These are phyloP conservation scores for Octodonta nipae DNA, from an alignment of 2,888 invertebrate genomes.

Conservation along the genomic window DNA sequence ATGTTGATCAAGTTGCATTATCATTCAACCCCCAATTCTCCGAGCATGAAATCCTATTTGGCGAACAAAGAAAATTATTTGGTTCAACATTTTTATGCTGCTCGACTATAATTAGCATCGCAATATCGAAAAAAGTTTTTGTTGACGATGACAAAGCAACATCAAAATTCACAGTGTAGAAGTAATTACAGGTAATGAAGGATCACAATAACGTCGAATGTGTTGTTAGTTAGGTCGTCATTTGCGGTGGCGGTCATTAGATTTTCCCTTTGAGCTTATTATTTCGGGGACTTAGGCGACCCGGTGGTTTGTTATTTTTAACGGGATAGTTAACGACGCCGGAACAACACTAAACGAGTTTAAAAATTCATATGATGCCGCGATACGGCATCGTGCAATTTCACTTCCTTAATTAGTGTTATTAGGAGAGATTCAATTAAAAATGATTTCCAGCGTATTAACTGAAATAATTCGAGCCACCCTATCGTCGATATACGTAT, in stretches of 20 bases:
- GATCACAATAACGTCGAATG: conserved; percentile 24
- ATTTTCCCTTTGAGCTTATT: conserved; percentile 20
- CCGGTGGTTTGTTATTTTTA: conserved; percentile 24
- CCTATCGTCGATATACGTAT: not conserved
- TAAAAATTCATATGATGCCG: conserved; percentile 21
- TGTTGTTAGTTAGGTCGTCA: conserved; percentile 26
- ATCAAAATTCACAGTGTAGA: conserved; percentile 14
- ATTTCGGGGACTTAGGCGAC: no score
- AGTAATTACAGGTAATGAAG: conserved; percentile 30
- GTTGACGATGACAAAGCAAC: conserved; percentile 5
- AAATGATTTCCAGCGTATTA: conserved; percentile 20
- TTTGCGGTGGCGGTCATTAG: conserved; percentile 27
- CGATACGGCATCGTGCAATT: conserved; percentile 27
- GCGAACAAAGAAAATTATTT: not conserved
- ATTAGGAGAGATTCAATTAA: conserved; percentile 27
- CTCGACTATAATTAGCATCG: no score
- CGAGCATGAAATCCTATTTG: not conserved
- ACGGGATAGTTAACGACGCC: conserved; percentile 17
- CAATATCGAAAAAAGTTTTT: no score
- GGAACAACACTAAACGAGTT: conserved; percentile 22
- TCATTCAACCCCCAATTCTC: not conserved
- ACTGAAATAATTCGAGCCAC: not conserved
- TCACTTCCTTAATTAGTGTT: conserved; percentile 23
- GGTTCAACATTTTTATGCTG: no score
- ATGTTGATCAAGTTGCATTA: no score